These are phyloP conservation scores for Labeo rohita DNA, from an alignment of 2,113 vertebrate species.

Conservation along the genomic window DNA sequence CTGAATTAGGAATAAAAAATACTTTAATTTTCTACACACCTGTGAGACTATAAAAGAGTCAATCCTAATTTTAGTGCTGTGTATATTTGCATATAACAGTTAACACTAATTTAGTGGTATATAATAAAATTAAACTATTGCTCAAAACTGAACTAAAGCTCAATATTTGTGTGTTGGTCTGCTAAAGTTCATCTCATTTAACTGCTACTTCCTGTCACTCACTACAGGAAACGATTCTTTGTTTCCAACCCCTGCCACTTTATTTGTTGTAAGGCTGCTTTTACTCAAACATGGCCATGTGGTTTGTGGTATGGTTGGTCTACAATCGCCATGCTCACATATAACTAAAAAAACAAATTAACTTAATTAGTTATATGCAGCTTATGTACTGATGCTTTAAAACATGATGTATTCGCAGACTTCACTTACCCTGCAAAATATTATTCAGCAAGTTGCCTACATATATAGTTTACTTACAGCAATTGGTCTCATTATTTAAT, in stretches of 20 bases:
- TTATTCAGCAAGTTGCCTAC: neutral
- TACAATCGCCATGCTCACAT: neutral
- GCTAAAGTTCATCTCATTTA: neutral
- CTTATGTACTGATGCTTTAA: neutral
- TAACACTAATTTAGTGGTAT: neutral
- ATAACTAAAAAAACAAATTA: neutral
- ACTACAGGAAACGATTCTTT: conserved; percentile 10
- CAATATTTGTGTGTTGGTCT: neutral
- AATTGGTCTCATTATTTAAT: too few species aligned
- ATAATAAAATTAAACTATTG: neutral
- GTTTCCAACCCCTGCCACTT: neutral
- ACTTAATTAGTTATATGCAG: too few species aligned
- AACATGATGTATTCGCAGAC: neutral
- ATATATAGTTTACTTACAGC: neutral
- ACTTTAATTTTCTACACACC: too few species aligned
- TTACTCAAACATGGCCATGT: neutral
- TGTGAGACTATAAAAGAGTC: too few species aligned
- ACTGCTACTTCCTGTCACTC: conserved; percentile 3
- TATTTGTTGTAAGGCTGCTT: neutral
- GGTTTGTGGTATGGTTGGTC: neutral
- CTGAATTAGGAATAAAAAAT: too few species aligned
- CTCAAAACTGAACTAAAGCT: neutral
- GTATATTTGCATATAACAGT: too few species aligned
- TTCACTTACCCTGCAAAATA: neutral
- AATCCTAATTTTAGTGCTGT: too few species aligned